phyloP scores from a whole-genome alignment of 1,140 invertebrate genomes.

The Ericerus pela region DNA sequence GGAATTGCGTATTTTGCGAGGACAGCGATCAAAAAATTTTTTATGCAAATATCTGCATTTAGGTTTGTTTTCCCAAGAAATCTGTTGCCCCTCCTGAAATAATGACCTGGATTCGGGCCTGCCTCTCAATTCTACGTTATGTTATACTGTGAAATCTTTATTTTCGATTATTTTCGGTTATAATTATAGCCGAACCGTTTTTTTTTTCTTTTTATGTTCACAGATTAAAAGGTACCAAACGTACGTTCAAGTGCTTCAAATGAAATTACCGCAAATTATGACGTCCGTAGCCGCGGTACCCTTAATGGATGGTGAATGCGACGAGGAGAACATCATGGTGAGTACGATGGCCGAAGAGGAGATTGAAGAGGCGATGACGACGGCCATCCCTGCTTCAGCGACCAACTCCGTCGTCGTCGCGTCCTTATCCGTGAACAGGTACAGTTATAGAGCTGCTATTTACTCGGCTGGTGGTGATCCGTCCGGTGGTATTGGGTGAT shows the following conservation, averaged over 20 bases:
- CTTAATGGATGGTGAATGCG: constrained; percentile 14
- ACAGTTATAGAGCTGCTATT: constrained; percentile 26
- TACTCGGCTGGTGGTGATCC: constrained; percentile 16
- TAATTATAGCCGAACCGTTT: background rate
- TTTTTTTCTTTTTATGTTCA: constrained; percentile 25
- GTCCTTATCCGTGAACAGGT: constrained; percentile 22
- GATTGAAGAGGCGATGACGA: constrained; percentile 16
- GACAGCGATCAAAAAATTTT: too few relatives aligned
- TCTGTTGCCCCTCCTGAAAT: too few relatives aligned
- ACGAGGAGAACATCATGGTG: constrained; percentile 17
- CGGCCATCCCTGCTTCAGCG: constrained; percentile 13
- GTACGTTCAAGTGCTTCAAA: constrained; percentile 64
- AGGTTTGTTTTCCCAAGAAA: too few relatives aligned
- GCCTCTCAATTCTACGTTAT: too few relatives aligned
- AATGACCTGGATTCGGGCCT: too few relatives aligned
- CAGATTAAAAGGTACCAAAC: constrained; percentile 78
- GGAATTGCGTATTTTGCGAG: too few relatives aligned
- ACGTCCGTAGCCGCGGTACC: constrained; percentile 41
- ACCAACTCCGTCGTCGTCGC: too few relatives aligned
- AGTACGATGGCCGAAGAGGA: constrained; percentile 18
- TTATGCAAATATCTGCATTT: too few relatives aligned
- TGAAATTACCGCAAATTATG: constrained; percentile 39
- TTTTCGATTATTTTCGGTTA: background rate
- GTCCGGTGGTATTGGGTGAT: constrained; percentile 1
- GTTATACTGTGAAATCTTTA: too few relatives aligned